These are phyloP conservation scores for Pristionchus maxplancki DNA, from an alignment of 2,888 invertebrate genomes.

Conservation along the genomic window DNA sequence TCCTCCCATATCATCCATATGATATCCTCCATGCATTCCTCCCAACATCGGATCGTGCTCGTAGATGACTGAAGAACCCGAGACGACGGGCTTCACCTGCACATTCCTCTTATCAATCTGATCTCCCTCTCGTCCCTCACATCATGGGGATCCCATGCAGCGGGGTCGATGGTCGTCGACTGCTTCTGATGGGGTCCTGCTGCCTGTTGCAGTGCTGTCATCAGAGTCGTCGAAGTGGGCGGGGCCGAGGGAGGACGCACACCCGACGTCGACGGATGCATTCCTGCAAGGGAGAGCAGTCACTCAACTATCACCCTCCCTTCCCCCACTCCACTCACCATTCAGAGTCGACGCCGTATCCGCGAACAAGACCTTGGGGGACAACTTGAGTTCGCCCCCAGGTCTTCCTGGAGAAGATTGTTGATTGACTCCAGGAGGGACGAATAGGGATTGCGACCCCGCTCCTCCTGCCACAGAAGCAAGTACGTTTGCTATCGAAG, in stretches of 20 bases:
- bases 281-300: not conserved
- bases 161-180: constrained; percentile 38
- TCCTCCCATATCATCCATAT: constrained; percentile 47
- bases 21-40: constrained; percentile 33
- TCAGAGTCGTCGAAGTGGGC: not conserved
- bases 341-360: not conserved
- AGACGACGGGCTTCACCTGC: constrained; percentile 55
- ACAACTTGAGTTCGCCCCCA: not conserved
- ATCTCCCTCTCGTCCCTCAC: too few relatives aligned
- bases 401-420: constrained; percentile 19
- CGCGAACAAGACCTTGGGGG: constrained; percentile 20
- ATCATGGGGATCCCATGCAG: constrained; percentile 51
- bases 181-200: constrained; percentile 3
- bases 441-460: not conserved
- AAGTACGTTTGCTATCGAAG: constrained; percentile 14
- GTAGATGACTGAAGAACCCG: constrained; percentile 30
- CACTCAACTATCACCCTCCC: not conserved
- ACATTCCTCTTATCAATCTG: not conserved
- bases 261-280: constrained; percentile 40
- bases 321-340: not conserved
- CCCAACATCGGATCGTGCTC: constrained; percentile 47
- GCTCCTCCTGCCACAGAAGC: constrained; percentile 27
- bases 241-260: constrained; percentile 17
- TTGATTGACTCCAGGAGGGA: not conserved
- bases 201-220: constrained; percentile 53